Conservation (phyloP, 2,888 invertebrate genomes). For the Taphrorychus bicolor region DNA sequence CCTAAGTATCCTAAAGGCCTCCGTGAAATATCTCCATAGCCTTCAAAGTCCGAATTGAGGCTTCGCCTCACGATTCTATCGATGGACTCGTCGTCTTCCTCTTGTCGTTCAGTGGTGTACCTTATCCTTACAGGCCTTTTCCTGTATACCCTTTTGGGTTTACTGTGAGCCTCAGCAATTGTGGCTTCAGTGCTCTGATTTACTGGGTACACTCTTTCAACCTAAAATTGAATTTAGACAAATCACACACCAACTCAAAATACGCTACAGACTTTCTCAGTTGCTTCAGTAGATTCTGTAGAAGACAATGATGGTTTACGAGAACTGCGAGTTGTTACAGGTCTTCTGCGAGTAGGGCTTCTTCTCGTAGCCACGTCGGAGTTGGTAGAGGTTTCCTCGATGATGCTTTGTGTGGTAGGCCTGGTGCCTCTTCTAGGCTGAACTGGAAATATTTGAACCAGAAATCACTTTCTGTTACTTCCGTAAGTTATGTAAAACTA, state of each 20-base stretch:
- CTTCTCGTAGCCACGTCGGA: neutral
- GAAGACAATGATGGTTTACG: slow-evolving; percentile 22
- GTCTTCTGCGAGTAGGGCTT: slow-evolving; percentile 5
- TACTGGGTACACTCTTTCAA: slow-evolving; percentile 29
- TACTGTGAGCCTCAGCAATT: slow-evolving; percentile 37
- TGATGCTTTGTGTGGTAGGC: slow-evolving; percentile 31
- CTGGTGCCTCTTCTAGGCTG: slow-evolving; percentile 30
- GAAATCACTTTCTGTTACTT: slow-evolving; percentile 23
- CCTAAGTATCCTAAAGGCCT: neutral
- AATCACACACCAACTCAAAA: neutral
- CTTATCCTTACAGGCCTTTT: slow-evolving; percentile 49
- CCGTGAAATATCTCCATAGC: neutral
- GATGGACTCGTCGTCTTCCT: slow-evolving; percentile 42
- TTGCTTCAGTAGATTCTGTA: slow-evolving; percentile 19
- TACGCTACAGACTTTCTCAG: slow-evolving; percentile 21
- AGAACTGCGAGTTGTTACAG: neutral
- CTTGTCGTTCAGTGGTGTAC: slow-evolving; percentile 41
- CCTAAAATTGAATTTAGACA: slow-evolving; percentile 20
- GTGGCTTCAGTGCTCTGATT: slow-evolving; percentile 21
- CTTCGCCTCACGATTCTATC: slow-evolving; percentile 45
- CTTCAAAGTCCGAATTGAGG: slow-evolving; percentile 1
- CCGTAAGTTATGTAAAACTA: slow-evolving; percentile 6
- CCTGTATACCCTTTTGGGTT: slow-evolving; percentile 49
- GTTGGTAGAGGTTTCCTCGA: neutral
- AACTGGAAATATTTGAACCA: slow-evolving; percentile 19